Conservation (phyloP, 2,797 vertebrate genomes). For the Choloepus didactylus region DNA sequence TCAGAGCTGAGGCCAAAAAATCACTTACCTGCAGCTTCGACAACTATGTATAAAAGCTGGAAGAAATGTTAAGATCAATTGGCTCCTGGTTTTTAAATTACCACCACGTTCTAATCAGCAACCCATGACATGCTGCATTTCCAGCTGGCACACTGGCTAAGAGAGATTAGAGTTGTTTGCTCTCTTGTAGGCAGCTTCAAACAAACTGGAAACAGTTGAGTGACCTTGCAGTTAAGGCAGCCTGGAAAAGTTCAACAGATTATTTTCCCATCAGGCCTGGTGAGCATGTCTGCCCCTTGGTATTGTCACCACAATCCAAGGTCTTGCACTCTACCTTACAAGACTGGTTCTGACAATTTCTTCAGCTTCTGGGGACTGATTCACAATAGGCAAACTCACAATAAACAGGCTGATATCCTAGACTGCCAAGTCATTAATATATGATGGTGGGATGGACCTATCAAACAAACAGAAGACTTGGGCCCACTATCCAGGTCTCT, state of each 20-base stretch:
- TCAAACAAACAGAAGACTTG: not conserved
- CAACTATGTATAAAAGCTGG: slow-evolving; percentile 66
- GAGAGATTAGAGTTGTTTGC: slow-evolving; percentile 37
- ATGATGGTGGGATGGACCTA: not conserved
- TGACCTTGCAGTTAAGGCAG: slow-evolving; percentile 60
- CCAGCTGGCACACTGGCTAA: slow-evolving; percentile 51
- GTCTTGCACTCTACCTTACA: not conserved
- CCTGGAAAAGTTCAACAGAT: slow-evolving; percentile 42
- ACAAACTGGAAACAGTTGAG: slow-evolving; percentile 46
- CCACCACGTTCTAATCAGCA: slow-evolving; percentile 63
- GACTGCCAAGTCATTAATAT: slow-evolving; percentile 5
- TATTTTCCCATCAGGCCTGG: slow-evolving; percentile 45
- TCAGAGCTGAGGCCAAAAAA: slow-evolving; percentile 65
- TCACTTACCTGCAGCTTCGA: slow-evolving; percentile 68
- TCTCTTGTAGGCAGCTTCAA: slow-evolving; percentile 64
- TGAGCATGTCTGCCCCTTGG: not conserved
- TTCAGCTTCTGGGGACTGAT: not conserved
- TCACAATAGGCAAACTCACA: slow-evolving; percentile 45
- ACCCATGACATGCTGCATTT: not conserved
- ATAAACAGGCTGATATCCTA: not conserved
- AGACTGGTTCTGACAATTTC: not conserved
- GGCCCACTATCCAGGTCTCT: not conserved
- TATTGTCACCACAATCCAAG: not conserved
- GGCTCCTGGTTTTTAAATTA: slow-evolving; percentile 73
- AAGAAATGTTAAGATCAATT: slow-evolving; percentile 79